Evolutionary conservation across 2,113 vertebrate genomes (phyloP).

Genomic region (Buteo buteo): DNA sequence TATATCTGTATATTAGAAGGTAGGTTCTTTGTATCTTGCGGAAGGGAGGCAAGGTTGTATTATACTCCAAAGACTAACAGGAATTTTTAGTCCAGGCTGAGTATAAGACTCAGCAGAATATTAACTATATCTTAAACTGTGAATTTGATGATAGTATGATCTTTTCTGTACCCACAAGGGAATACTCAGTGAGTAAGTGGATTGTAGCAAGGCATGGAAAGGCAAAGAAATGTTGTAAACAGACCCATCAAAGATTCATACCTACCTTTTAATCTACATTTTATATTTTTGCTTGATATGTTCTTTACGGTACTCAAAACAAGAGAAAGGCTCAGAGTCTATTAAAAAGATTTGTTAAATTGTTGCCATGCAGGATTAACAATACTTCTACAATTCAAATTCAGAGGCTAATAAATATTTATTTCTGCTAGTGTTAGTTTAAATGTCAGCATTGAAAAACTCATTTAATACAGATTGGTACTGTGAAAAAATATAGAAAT

Average conservation of each 20-base stretch:
- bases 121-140: not conserved
- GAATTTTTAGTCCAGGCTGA: not conserved
- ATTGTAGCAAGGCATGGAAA: not conserved
- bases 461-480: not conserved
- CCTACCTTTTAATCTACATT: not conserved
- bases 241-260: not conserved
- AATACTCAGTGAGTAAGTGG: not conserved
- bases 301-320: not conserved
- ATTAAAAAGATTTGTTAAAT: not conserved
- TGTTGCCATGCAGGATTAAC: not conserved
- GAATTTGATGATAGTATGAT: not conserved
- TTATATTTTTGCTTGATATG: not conserved
- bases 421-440: not conserved
- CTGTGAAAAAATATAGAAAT: not conserved
- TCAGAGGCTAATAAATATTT: slow-evolving; percentile 3
- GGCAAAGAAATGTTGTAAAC: not conserved
- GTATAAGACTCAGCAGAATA: not conserved
- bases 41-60: not conserved
- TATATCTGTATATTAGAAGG: not conserved
- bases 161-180: not conserved
- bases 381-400: not conserved
- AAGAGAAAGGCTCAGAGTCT: not conserved
- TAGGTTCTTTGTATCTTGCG: not conserved
- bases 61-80: not conserved
- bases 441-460: not conserved